These are phyloP conservation scores for Hafferia zeledoni DNA, from an alignment of 2,797 vertebrate genomes.

Conservation along the genomic window DNA sequence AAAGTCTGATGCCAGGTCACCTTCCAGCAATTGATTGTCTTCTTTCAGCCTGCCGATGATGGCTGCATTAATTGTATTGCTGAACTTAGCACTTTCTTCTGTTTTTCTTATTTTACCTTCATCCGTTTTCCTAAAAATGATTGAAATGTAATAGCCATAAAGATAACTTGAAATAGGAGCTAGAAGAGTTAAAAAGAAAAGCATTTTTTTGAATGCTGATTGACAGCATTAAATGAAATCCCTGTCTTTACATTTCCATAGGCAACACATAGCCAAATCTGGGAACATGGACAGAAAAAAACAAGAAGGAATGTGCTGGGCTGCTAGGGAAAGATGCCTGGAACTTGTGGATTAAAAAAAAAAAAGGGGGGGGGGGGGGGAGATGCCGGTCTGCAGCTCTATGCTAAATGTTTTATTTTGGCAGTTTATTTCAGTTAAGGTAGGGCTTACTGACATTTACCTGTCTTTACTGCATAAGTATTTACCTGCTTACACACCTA, in stretches of 20 bases:
- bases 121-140: constrained; percentile 45
- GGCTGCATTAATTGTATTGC: constrained; percentile 56
- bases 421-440: background rate
- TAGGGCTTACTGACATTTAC: background rate
- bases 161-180: background rate
- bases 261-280: background rate
- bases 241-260: background rate
- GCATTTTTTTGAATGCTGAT: background rate
- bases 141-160: background rate
- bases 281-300: background rate
- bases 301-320: background rate
- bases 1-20: constrained; percentile 71
- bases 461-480: background rate
- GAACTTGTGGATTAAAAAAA: background rate
- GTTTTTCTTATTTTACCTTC: background rate
- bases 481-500: background rate
- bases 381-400: background rate
- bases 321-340: background rate
- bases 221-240: background rate
- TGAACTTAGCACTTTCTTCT: constrained; percentile 55
- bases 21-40: constrained; percentile 74
- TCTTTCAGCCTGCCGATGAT: constrained; percentile 54
- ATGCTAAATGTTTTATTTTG: background rate
- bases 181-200: background rate
- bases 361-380: background rate